Base-by-base conservation (phyloP, 1,140 invertebrate species). In the Zaprionus gabonicus region DNA sequence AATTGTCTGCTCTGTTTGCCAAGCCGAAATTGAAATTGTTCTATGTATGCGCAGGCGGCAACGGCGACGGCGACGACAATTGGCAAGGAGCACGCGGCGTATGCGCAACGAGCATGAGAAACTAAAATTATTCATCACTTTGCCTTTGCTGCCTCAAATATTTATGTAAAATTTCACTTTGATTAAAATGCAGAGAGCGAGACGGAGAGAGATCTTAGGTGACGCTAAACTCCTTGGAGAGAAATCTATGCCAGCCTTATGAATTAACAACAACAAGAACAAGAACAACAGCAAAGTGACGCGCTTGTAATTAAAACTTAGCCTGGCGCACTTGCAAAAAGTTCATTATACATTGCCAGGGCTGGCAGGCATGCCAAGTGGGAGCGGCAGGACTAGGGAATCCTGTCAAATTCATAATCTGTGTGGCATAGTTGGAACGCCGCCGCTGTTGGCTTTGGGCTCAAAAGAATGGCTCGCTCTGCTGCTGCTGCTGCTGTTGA, bases 141-240 rank as follows among this genome's bases (percentile, higher is more conserved):
- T 65, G 69, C 7, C 63, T 36, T 25, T 31, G 25, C 55, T 57
- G 69, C 64, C 67, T 81, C 77, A 67, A 84, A 88, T 84, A 87
- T 87, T 88, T 87, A 87, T 87, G 81, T 87, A 87, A 88, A 83
- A 88, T 87, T 88, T 78, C 70, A 72, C 84, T 87, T 88, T 88
- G 83, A 90, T 81, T 84, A 88, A 87, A 88, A 88, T 87, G 74
- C 63, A 76, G 49, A 60, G 25, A 25, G 38, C 4, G 3, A 23
- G 23, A 23, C n/a, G n/a, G 15, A 44, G 57, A 60, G 15, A 57
- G 46, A 51, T 51, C 46, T 25, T 51, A 51, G n/a, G 4, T 15
- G 15, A 6, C 38, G 13, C n/a, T 49, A 65, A 23, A 58, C 76
- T 83, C 51, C 84, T 71, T 76, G 71, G 65, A 76, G 68, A 31